A percentile compares a stretch with the other conserved stretches of the same genome.
These are phyloP conservation scores for Anarsia innoxiella DNA, from an alignment of 2,888 invertebrate species.

Conservation along the genomic window DNA sequence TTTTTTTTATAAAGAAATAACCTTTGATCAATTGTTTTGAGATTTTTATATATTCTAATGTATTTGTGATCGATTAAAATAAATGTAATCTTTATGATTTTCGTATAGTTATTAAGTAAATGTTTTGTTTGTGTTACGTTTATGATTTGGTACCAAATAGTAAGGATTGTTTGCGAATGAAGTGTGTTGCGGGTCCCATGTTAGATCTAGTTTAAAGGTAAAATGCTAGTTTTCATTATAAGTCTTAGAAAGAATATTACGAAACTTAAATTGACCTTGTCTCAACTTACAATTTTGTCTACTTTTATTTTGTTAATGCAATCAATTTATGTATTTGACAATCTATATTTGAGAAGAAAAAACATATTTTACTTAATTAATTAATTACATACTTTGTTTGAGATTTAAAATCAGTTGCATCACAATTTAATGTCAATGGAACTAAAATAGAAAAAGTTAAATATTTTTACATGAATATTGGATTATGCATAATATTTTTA, in stretches of 20 bases:
- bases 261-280: not conserved
- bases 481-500: not conserved
- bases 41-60: not conserved
- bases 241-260: not conserved
- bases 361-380: not conserved
- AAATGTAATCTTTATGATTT: not conserved
- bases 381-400: not conserved
- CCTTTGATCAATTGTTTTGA: not conserved
- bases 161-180: too few species aligned
- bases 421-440: not conserved
- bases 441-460: too few species aligned
- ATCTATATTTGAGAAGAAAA: too few species aligned
- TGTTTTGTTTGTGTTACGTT: conserved; percentile 13
- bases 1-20: not conserved
- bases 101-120: not conserved
- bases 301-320: not conserved
- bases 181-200: too few species aligned
- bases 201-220: conserved; percentile 6
- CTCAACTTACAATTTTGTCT: not conserved
- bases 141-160: conserved; percentile 35
- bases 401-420: not conserved
- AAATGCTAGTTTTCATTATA: not conserved
- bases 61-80: not conserved
- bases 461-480: too few species aligned
- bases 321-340: not conserved